Conservation (phyloP, 2,113 vertebrate species). For the Gymnarchus niloticus region DNA sequence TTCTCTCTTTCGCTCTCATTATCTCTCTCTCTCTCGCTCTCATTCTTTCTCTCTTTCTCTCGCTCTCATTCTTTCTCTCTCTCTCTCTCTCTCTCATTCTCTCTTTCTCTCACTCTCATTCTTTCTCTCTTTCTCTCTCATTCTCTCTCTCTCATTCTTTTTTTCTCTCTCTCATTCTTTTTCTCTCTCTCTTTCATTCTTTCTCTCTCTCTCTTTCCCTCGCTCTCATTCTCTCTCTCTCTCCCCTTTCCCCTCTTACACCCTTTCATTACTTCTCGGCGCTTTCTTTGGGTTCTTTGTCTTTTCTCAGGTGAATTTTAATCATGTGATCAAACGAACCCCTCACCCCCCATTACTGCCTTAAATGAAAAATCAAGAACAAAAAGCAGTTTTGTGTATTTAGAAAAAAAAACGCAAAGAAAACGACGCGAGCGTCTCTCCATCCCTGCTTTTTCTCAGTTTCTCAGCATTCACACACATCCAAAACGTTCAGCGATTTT, state of each 20-base stretch:
- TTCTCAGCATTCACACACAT: constrained; percentile 43
- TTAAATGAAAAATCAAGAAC: constrained; percentile 66
- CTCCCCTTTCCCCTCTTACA: constrained; percentile 57
- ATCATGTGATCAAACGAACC: constrained; percentile 66
- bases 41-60: constrained; percentile 45
- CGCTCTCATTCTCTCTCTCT: too few species aligned
- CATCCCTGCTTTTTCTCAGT: constrained; percentile 44
- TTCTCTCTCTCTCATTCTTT: constrained; percentile 46
- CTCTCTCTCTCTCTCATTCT: constrained; percentile 49
- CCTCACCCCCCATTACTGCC: constrained; percentile 54
- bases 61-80: too few species aligned
- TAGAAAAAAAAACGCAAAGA: constrained; percentile 53
- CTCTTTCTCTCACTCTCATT: constrained; percentile 43
- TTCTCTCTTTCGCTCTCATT: constrained; percentile 47
- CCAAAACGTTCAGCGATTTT: constrained; percentile 37
- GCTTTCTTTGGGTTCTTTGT: constrained; percentile 65
- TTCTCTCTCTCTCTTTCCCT: constrained; percentile 42
- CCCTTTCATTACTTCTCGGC: constrained; percentile 33
- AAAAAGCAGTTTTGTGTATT: constrained; percentile 63
- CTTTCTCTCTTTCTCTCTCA: constrained; percentile 46
- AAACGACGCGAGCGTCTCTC: constrained; percentile 44
- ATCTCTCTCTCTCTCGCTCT: constrained; percentile 46
- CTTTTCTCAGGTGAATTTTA: constrained; percentile 67
- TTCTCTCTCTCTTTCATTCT: constrained; percentile 48
- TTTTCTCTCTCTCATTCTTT: too few species aligned